A percentile compares a stretch with the other conserved stretches of the same genome.
These are phyloP conservation scores for Xestia ashworthii DNA, from an alignment of 2,888 invertebrate genomes.

Conservation along the genomic window DNA sequence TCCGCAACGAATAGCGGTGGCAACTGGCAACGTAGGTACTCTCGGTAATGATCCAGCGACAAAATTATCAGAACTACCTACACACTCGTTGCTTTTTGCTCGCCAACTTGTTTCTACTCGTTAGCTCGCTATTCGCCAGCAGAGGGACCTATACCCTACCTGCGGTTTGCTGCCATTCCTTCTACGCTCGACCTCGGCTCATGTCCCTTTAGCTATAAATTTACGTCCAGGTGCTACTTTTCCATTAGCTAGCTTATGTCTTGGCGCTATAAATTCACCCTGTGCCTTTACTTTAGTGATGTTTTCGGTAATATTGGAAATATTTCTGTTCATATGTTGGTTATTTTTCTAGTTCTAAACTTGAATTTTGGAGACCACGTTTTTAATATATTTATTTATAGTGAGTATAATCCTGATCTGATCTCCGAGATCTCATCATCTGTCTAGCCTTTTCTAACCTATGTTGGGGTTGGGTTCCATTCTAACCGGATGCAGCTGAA, in stretches of 20 bases:
- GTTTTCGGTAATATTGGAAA: slow-evolving; percentile 5
- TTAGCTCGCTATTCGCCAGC: not conserved
- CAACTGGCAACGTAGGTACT: no score
- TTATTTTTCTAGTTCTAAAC: not conserved
- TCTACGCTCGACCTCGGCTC: slow-evolving; percentile 24
- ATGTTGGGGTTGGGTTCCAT: no score
- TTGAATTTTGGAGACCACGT: not conserved
- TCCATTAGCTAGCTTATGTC: slow-evolving; percentile 53
- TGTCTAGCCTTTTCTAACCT: no score
- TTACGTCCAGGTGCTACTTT: slow-evolving; percentile 55
- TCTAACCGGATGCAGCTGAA: no score
- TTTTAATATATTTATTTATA: no score
- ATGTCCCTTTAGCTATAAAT: slow-evolving; percentile 53
- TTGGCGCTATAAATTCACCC: slow-evolving; percentile 44
- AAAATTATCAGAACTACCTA: not conserved
- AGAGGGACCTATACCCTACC: not conserved
- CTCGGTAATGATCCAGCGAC: not conserved
- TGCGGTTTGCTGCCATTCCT: slow-evolving; percentile 23
- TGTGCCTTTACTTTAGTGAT: slow-evolving; percentile 14
- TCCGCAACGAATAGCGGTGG: no score
- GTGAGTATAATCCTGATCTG: no score
- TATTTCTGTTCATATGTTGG: slow-evolving; percentile 4
- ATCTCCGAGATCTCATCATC: no score
- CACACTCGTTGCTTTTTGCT: not conserved
- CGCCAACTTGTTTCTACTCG: not conserved